Base-by-base conservation (phyloP, 2,888 invertebrate genomes). In the Lycophotia porphyrea region DNA sequence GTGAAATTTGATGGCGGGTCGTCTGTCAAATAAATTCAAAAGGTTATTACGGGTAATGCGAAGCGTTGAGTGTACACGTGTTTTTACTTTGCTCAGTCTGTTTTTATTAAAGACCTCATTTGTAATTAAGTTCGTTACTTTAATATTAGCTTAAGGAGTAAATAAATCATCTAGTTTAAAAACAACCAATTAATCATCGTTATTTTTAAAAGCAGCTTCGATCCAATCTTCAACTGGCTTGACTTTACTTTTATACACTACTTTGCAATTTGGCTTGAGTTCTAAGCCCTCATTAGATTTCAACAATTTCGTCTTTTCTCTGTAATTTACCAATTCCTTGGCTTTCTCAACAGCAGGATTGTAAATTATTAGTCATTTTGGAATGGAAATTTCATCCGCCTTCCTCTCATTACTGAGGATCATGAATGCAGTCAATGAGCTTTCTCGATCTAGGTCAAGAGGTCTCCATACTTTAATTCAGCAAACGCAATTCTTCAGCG, bases 21-120 rank as follows among this genome's bases (percentile, higher is more conserved):
- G 52, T 60, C 63, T 84, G 64, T 82, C 81, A 80, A 80, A 84
- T 80, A 80, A 69, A 84, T 84, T 82, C 55, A 66, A 72, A 71
- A 52, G 73, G 77, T 81, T 77, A 73, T 83, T 81, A 65, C 31
- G 64, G 60, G 77, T 68, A 74, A 81, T 27, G 34, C 31, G 55
- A 76, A 55, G 60, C 68, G 74, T 64, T 64, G 67, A 71, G 67
- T 60, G 31, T 68, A 68, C 73, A 70, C 60, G 39, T 80, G 80
- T 83, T 83, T 75, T 68, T 58, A 60, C 63, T 77, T 69, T 11
- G 21, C 24, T 21, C 21, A n/a, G 65, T 52, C 27, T 65, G 31
- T 47, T 68, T 81, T 84, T 73, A 77, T 58, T 68, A 70, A 64
- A 66, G 39, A 34, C 4, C 36, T 52, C 34, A 34, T 71, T 71